Conservation (phyloP, 2,797 vertebrate genomes). For the Onychomys leucogaster region DNA sequence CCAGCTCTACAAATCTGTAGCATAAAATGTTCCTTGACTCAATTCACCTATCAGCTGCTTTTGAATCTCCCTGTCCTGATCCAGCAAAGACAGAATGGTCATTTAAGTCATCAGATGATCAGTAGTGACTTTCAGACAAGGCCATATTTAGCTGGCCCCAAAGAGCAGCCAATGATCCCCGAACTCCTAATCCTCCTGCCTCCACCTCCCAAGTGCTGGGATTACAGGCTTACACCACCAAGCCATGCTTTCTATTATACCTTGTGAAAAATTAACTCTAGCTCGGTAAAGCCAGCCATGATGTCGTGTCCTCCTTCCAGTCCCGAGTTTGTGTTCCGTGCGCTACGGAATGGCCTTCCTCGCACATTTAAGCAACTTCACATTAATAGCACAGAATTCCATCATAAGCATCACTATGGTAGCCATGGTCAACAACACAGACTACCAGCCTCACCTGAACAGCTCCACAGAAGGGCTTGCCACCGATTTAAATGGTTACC, state of each 20-base stretch:
- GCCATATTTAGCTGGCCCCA: neutral
- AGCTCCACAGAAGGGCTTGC: neutral
- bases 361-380: slow-evolving; percentile 51
- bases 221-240: neutral
- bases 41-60: slow-evolving; percentile 12
- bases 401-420: slow-evolving; percentile 69
- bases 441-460: neutral
- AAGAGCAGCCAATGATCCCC: neutral
- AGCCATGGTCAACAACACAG: slow-evolving; percentile 72
- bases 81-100: neutral
- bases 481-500: neutral
- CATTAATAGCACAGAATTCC: neutral
- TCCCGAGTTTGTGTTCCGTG: slow-evolving; percentile 49
- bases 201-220: neutral
- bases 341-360: slow-evolving; percentile 59
- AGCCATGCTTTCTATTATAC: neutral
- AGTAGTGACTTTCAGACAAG: neutral
- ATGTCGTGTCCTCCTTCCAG: slow-evolving; percentile 53
- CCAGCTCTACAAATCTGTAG: neutral
- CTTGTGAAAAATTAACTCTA: neutral
- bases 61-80: neutral
- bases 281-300: neutral
- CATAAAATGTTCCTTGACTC: neutral
- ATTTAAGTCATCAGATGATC: neutral
- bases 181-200: neutral